A percentile compares a stretch with the other conserved stretches of the same genome.
phyloP scores from a whole-genome alignment of 2,113 vertebrate genomes.

The Xiphophorus couchianus region DNA sequence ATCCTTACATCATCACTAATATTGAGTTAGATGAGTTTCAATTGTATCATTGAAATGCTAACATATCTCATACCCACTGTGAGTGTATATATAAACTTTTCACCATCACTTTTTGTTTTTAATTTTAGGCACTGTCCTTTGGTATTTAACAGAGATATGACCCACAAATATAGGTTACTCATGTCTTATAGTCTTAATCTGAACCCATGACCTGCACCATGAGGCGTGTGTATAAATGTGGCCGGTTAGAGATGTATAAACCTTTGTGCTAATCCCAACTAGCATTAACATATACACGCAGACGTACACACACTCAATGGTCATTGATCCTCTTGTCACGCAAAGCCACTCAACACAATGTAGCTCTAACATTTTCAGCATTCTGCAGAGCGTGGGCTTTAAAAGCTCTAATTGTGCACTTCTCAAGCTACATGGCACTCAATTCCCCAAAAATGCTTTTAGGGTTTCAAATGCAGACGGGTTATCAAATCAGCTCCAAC shows the following conservation, averaged over 20 bases:
- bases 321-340: slow-evolving; percentile 64
- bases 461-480: slow-evolving; percentile 1
- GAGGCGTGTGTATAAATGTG: slow-evolving; percentile 28
- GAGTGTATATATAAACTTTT: too few species aligned
- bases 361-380: slow-evolving; percentile 48
- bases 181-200: slow-evolving; percentile 69
- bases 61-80: too few species aligned
- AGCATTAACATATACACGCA: slow-evolving; percentile 43
- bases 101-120: too few species aligned
- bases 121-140: not conserved
- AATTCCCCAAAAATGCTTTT: slow-evolving; percentile 12
- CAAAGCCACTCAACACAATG: slow-evolving; percentile 61
- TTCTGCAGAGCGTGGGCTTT: slow-evolving; percentile 23
- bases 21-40: too few species aligned
- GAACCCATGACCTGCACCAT: slow-evolving; percentile 55
- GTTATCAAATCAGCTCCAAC: not conserved
- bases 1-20: too few species aligned
- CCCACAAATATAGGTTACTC: slow-evolving; percentile 68
- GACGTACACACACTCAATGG: slow-evolving; percentile 22
- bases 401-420: slow-evolving; percentile 54
- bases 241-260: slow-evolving; percentile 41
- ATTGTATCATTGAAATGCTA: too few species aligned
- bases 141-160: slow-evolving; percentile 33
- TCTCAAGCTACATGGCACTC: slow-evolving; percentile 12
- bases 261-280: slow-evolving; percentile 38